Evolutionary conservation across 2,888 invertebrate species (phyloP).

Genomic region (Sminthurides aquaticus): DNA sequence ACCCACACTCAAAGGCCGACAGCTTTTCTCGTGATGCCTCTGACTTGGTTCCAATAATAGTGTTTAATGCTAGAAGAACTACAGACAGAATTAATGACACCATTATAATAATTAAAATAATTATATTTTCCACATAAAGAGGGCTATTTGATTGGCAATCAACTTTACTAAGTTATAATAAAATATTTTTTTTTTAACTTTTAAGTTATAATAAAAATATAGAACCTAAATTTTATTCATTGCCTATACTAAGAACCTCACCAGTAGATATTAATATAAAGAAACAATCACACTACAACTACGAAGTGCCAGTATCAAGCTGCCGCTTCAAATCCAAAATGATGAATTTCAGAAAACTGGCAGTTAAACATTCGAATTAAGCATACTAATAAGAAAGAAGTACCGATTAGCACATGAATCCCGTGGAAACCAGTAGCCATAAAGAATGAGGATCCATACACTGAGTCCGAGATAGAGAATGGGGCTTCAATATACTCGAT

Average conservation of each 20-base stretch:
- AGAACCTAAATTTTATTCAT: slow-evolving; percentile 32
- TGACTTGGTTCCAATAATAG: slow-evolving; percentile 53
- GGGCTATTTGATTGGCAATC: slow-evolving; percentile 65
- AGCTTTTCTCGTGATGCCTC: slow-evolving; percentile 57
- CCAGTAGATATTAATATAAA: slow-evolving; percentile 62
- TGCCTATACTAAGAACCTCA: slow-evolving; percentile 54
- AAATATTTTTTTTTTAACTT: no score
- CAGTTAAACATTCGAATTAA: slow-evolving; percentile 50
- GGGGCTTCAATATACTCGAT: slow-evolving; percentile 61
- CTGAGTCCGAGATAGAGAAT: slow-evolving; percentile 56
- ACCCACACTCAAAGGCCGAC: slow-evolving; percentile 60
- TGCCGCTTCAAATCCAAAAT: slow-evolving; percentile 60
- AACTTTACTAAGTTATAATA: slow-evolving; percentile 62
- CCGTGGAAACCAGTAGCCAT: slow-evolving; percentile 70
- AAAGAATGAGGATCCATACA: slow-evolving; percentile 64
- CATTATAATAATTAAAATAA: slow-evolving; percentile 46
- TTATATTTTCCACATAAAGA: slow-evolving; percentile 56
- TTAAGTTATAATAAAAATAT: slow-evolving; percentile 65
- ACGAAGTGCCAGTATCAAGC: slow-evolving; percentile 65
- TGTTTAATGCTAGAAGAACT: slow-evolving; percentile 45
- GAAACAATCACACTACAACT: slow-evolving; percentile 57
- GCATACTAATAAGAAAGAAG: slow-evolving; percentile 53
- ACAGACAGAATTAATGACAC: slow-evolving; percentile 45
- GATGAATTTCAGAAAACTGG: slow-evolving; percentile 54
- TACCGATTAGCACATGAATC: slow-evolving; percentile 61